Evolutionary conservation across 2,113 vertebrate genomes (phyloP), one percentile per base, ranked within the genome.

Genomic region (Redunca redunca): DNA sequence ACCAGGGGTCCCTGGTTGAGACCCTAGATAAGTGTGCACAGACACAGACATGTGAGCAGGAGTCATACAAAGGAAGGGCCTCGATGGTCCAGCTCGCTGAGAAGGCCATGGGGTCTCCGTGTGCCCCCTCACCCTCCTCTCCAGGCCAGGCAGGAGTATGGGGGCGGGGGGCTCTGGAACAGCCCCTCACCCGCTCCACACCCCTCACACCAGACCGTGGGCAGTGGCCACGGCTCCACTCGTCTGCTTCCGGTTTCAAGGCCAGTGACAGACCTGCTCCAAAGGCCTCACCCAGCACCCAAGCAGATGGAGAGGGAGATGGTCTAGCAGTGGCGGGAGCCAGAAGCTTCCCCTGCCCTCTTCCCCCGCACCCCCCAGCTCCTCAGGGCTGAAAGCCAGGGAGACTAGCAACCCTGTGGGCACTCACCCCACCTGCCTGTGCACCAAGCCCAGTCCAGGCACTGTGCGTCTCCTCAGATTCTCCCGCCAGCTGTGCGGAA

Each of bases 101-200:
- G 58, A 57, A 71, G 81, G 17, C 40, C 15, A 0, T 3, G 33
- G 25, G 2, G 1, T 25, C 46, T 5, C 52, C 26, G 40, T 2
- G 2, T 11, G 15, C 28, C 43, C 36, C 7, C 2, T 19, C 0
- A 8, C 2, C 19, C 5, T 0, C 30, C 1, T 3, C 26, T 21
- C 36, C 19, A 23, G 40, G 43, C 30, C 64, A n/a, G n/a, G 16
- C 10, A 36, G 36, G 62, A 43, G n/a, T 23, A 30, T 5, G 3
- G 11, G 30, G 52, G n/a, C 28, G 7, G 36, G 28, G 3, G 12
- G n/a, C 36, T 6, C 7, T 21, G 14, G 36, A 43, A 7, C 23
- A 36, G 14, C 5, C 78, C 7, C 16, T 19, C 40, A 40, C 15
- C 25, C 0, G 9, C 40, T 40, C 26, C 25, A 3, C 6, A 43